Evolutionary conservation across 2,888 invertebrate genomes (phyloP), one percentile per base, ranked within the genome.

Genomic region (Ligdia adustata): DNA sequence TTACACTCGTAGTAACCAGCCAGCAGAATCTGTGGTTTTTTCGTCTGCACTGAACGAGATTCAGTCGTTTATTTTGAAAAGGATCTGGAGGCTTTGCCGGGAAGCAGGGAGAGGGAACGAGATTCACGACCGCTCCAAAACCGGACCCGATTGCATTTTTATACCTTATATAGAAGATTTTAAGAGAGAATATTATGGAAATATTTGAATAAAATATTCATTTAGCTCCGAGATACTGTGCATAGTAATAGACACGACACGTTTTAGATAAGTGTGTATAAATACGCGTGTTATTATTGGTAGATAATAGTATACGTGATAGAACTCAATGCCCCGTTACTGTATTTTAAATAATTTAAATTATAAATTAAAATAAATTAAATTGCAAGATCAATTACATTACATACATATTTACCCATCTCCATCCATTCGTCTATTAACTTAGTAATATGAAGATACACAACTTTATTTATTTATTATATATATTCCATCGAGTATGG

Each of bases 31-130:
- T 59, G 53, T 60, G 47, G 1, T 27, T 15, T 38, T 47, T 52
- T 35, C 28, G 18, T 15, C 20, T 53, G 20, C 78, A 73, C 82
- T 79, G 50, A 50, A 40, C 37, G 50, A 50, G 62, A 62, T n/a
- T n/a, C 50, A 66, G 71, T 75, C 75, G 76, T 76, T 81, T 74
- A 69, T 77, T 81, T 83, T 68, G 75, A 81, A n/a, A n/a, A n/a
- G n/a, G n/a, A 79, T 75, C 72, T n/a, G 74, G 71, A 75, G 66
- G 65, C 63, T 60, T 65, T 68, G 55, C 41, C 62, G 64, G 72
- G 74, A 63, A 63, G 52, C 71, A 66, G 76, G 73, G 77, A 71
- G 77, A 66, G 72, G 72, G 75, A 83, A 81, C 78, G 55, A 82
- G 84, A 82, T 81, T 65, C 78, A 75, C 71, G 75, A 64, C 56